Evolutionary conservation across 2,797 vertebrate species (phyloP).

Genomic region (Cossypha polioptera): DNA sequence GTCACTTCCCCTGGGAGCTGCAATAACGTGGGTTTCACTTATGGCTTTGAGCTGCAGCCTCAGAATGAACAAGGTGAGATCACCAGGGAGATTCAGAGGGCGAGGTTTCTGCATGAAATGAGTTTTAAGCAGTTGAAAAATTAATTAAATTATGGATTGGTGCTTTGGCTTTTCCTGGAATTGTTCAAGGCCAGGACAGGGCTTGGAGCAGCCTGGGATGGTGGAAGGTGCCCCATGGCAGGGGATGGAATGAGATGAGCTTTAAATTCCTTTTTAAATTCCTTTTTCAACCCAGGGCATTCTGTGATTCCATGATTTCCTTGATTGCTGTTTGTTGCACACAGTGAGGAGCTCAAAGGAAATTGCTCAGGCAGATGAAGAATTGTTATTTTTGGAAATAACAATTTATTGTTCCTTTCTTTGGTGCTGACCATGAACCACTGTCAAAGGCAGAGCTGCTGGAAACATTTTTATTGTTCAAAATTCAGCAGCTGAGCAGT

Average conservation of each 20-base stretch:
- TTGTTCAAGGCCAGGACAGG: not conserved
- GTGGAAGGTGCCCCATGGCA: not conserved
- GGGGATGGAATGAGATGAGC: not conserved
- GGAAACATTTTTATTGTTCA: not conserved
- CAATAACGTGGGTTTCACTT: not conserved
- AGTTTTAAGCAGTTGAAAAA: not conserved
- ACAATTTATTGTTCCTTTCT: not conserved
- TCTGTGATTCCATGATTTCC: not conserved
- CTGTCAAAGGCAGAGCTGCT: not conserved
- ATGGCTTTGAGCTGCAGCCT: not conserved
- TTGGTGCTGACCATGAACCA: not conserved
- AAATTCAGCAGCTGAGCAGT: not conserved
- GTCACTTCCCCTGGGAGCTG: not conserved
- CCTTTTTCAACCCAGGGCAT: rapidly evolving
- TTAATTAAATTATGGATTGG: not conserved
- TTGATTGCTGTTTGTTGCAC: not conserved
- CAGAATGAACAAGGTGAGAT: not conserved
- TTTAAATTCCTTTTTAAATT: not conserved
- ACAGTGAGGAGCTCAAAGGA: not conserved
- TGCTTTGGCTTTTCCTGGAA: not conserved
- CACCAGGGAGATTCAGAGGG: not conserved
- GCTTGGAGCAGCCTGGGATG: not conserved
- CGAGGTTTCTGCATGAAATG: not conserved
- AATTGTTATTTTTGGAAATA: not conserved
- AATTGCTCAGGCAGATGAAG: not conserved